Conservation (phyloP, 2,113 vertebrate species). For the Cyanistes caeruleus region DNA sequence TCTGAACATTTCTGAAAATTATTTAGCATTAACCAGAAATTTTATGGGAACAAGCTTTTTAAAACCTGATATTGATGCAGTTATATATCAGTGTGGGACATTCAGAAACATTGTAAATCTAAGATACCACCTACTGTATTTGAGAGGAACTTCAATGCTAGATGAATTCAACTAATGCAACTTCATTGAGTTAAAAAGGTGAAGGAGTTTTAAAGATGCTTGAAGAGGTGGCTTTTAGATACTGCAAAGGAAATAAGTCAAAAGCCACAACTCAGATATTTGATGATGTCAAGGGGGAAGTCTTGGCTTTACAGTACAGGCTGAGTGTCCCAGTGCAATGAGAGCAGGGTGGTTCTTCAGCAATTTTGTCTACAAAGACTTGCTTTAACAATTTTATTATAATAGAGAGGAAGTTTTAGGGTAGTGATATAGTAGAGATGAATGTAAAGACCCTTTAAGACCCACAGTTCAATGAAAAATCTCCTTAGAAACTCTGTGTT, state of each 20-base stretch:
- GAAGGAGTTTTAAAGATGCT: neutral
- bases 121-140: neutral
- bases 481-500: neutral
- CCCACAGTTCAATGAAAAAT: neutral
- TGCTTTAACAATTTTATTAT: neutral
- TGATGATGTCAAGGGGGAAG: neutral
- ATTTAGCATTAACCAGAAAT: conserved; percentile 18
- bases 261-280: neutral
- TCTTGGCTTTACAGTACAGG: neutral
- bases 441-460: neutral
- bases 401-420: neutral
- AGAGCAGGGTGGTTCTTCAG: neutral
- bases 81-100: neutral
- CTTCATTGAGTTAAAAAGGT: neutral
- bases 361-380: neutral
- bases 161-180: neutral
- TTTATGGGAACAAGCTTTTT: neutral
- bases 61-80: neutral
- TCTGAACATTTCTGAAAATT: conserved; percentile 21
- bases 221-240: neutral
- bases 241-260: neutral
- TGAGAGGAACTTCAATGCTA: neutral
- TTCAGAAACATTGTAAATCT: neutral
- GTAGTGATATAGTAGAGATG: neutral
- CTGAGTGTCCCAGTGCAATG: neutral